Conservation (phyloP, 2,888 invertebrate genomes). For the Drosophila dives region DNA sequence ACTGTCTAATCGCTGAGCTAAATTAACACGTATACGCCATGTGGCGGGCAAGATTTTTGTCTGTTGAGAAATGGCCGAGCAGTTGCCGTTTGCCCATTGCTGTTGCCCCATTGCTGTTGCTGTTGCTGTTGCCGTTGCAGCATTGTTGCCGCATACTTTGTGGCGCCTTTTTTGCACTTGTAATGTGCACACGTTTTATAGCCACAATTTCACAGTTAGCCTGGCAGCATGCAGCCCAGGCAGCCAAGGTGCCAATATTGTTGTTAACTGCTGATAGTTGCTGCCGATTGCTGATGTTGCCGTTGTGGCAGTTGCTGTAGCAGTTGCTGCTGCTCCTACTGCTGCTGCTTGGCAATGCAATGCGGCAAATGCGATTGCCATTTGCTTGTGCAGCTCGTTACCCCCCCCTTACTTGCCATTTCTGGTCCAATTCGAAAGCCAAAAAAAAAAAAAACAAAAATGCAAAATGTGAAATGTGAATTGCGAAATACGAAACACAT, state of each 20-base stretch:
- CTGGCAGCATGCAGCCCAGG: slow-evolving; percentile 48
- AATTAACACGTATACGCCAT: slow-evolving; percentile 77
- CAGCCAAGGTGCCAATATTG: slow-evolving; percentile 79
- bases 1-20: slow-evolving; percentile 71
- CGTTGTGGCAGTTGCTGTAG: slow-evolving; percentile 9
- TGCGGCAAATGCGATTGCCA: slow-evolving; percentile 71
- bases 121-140: not conserved
- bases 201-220: slow-evolving; percentile 77
- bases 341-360: slow-evolving; percentile 60
- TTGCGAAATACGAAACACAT: slow-evolving; percentile 64
- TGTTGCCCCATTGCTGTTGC: slow-evolving; percentile 16
- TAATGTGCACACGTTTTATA: slow-evolving; percentile 77
- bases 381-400: slow-evolving; percentile 58
- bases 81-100: slow-evolving; percentile 34
- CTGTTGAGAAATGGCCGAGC: slow-evolving; percentile 31
- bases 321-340: slow-evolving; percentile 22
- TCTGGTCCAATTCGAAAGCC: slow-evolving; percentile 64
- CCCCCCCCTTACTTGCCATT: slow-evolving; percentile 31
- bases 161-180: slow-evolving; percentile 50
- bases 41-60: slow-evolving; percentile 67
- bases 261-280: slow-evolving; percentile 81
- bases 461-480: slow-evolving; percentile 33
- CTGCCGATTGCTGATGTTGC: slow-evolving; percentile 48
- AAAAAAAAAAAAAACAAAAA: not conserved
- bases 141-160: slow-evolving; percentile 59